Percentiles rank a stretch among this genome's conserved stretches.
phyloP scores from a whole-genome alignment of 1,140 invertebrate genomes.

The Tetraneura akinire region DNA sequence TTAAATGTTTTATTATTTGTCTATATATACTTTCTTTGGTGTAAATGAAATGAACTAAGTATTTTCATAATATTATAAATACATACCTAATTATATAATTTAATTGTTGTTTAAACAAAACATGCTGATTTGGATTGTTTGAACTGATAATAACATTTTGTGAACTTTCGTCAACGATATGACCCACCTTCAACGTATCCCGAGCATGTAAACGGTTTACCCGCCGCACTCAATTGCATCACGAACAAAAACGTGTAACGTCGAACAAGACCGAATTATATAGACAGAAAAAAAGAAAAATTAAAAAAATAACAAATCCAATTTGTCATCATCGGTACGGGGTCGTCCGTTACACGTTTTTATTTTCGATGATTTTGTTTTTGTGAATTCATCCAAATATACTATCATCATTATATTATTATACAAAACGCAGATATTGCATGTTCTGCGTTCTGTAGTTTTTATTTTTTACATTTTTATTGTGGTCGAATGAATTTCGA shows the following conservation, averaged over 20 bases:
- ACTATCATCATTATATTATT: conserved; percentile 3
- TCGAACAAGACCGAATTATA: too few relatives aligned
- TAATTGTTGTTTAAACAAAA: conserved; percentile 6
- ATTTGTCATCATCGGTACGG: too few relatives aligned
- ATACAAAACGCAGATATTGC: conserved; percentile 18
- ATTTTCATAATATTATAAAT: conserved; percentile 2
- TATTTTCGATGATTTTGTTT: conserved; percentile 29
- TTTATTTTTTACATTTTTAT: neutral
- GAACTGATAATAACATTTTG: conserved; percentile 25
- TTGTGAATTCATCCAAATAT: conserved; percentile 34
- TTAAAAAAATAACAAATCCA: too few relatives aligned
- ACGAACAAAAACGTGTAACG: neutral
- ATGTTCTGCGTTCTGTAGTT: conserved; percentile 39
- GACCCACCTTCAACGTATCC: conserved; percentile 47
- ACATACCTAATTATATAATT: too few relatives aligned
- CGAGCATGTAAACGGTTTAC: conserved; percentile 44
- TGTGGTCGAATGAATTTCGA: conserved; percentile 25
- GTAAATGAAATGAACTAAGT: neutral
- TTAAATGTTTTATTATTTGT: conserved; percentile 35
- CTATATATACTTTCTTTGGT: neutral
- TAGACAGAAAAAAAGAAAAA: too few relatives aligned
- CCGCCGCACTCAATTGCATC: conserved; percentile 15
- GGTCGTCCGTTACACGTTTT: conserved; percentile 25
- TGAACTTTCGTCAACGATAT: conserved; percentile 41
- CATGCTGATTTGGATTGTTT: conserved; percentile 19